These are phyloP conservation scores for Caenorhabditis panamensis DNA, from an alignment of 2,888 invertebrate genomes.

Conservation along the genomic window DNA sequence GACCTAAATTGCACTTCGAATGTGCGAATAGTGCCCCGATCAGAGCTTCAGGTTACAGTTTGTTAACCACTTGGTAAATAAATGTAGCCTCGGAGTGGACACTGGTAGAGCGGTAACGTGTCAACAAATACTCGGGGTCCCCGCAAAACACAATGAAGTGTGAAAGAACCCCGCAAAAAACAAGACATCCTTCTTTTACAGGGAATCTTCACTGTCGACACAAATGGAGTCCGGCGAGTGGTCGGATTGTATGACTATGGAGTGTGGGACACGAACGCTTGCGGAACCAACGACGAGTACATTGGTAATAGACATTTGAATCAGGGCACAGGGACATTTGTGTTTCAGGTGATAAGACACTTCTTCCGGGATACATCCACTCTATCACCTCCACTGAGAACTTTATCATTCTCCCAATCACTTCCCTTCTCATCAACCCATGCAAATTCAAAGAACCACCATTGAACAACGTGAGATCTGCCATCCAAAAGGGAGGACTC, in stretches of 20 bases:
- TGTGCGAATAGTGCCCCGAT: conserved; percentile 42
- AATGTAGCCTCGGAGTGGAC: conserved; percentile 51
- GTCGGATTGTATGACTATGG: conserved; percentile 81
- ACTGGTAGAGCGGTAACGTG: conserved; percentile 44
- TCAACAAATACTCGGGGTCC: conserved; percentile 34
- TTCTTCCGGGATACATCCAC: conserved; percentile 80
- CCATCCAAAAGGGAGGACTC: conserved; percentile 79
- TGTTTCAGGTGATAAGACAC: conserved; percentile 79
- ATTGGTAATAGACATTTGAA: conserved; percentile 67
- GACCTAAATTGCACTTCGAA: conserved; percentile 5
- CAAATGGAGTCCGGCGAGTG: conserved; percentile 76
- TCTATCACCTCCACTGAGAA: conserved; percentile 80
- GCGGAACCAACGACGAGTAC: conserved; percentile 79
- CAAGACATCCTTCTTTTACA: conserved; percentile 53
- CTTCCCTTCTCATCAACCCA: conserved; percentile 80
- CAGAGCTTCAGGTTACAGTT: conserved; percentile 58
- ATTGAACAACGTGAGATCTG: conserved; percentile 73
- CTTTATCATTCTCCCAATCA: conserved; percentile 80
- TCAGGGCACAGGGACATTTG: neutral
- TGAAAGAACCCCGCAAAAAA: conserved; percentile 48
- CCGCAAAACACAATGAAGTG: conserved; percentile 14
- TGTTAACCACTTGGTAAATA: conserved; percentile 57
- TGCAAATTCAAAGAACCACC: conserved; percentile 81
- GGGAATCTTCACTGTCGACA: conserved; percentile 80
- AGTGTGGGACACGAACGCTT: conserved; percentile 78